Conservation (phyloP, 2,888 invertebrate species). For the Salpingus planirostris region DNA sequence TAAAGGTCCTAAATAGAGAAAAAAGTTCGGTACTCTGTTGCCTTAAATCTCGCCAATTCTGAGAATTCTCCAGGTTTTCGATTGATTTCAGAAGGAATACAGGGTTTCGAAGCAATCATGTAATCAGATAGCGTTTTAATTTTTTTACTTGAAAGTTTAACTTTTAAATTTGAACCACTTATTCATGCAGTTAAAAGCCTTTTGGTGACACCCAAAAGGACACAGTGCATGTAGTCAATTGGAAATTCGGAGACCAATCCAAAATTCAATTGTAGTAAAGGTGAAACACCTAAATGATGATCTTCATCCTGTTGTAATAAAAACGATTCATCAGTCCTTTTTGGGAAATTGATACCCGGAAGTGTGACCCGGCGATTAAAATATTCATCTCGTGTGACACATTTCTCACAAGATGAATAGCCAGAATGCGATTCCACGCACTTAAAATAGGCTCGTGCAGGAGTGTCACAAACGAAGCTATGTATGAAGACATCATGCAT, state of each 20-base stretch:
- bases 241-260: slow-evolving; percentile 9
- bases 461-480: not conserved
- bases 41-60: slow-evolving; percentile 14
- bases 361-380: not conserved
- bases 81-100: slow-evolving; percentile 11
- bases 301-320: slow-evolving; percentile 6
- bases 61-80: slow-evolving; percentile 10
- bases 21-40: slow-evolving; percentile 13
- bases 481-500: too few species aligned
- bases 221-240: slow-evolving; percentile 14
- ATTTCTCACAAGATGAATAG: slow-evolving; percentile 9
- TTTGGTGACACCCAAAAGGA: slow-evolving; percentile 14
- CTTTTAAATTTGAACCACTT: too few species aligned
- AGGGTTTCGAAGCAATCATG: slow-evolving; percentile 3
- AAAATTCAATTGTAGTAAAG: slow-evolving; percentile 6
- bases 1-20: slow-evolving; percentile 8
- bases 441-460: slow-evolving; percentile 4
- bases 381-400: not conserved
- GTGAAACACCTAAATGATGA: slow-evolving; percentile 8
- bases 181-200: slow-evolving; percentile 12
- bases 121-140: not conserved
- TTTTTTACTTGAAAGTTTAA: too few species aligned
- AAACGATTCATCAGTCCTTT: slow-evolving; percentile 7
- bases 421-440: slow-evolving; percentile 10
- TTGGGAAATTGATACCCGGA: too few species aligned